Evolutionary conservation across 2,888 invertebrate genomes (phyloP), one percentile per base, ranked within the genome.

Genomic region (Xanthorhoe designata): DNA sequence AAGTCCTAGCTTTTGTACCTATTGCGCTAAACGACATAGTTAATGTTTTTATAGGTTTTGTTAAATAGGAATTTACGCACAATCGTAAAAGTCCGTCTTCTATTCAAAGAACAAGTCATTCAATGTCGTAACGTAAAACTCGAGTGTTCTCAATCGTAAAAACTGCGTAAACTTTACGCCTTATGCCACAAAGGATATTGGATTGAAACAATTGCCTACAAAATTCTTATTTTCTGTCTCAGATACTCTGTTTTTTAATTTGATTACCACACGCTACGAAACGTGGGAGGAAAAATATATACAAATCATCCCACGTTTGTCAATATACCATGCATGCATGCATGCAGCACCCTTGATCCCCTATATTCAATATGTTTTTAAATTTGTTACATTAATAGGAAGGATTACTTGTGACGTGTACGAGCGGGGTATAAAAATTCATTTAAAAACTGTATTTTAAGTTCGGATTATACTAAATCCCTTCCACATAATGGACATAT

Each of bases 121-220:
- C 72, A 72, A 76, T 74, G 68, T 67, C 66, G 64, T 64, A 71
- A 72, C 70, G 66, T 70, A 73, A 75, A 70, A 62, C 55, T 50
- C 61, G 64, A 70, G 64, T 61, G 72, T 71, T 77, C 64, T 64
- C 73, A 77, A 75, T 80, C 79, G 82, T 81, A 77, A 80, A 81
- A 80, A 81, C 69, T 18, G 4, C 52, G 54, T 35, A 55, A 45
- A 56, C 53, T n/a, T 55, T 3, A n/a, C 55, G 1, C 29, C 15
- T 62, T 19, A 56, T 35, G 55, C 42, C 17, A 10, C 42, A 61
- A 58, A 53, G 24, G 29, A 54, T 35, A 58, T 62, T 62, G 15
- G 15, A 57, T 60, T 55, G 19, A 52, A 38, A 38, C 38, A 42
- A 42, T 9, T 42, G 10, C 38, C 10, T 42, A 42, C 38, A 42